Evolutionary conservation across 2,888 invertebrate genomes (phyloP), one percentile per base, ranked within the genome.

Genomic region (Diadegma fenestrale): DNA sequence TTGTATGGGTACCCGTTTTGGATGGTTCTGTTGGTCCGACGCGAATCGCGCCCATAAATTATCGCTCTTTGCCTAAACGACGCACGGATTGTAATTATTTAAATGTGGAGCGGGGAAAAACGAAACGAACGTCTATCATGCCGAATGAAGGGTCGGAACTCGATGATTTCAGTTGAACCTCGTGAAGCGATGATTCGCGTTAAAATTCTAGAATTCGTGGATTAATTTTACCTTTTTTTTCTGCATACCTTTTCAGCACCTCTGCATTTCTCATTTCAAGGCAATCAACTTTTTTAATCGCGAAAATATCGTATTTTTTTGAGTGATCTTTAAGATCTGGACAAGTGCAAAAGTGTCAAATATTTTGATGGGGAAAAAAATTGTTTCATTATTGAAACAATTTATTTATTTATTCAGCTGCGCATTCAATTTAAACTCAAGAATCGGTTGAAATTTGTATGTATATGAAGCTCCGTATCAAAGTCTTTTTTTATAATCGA

Each of bases 41-140:
- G 88, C 92, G 91, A 93, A 93, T 93, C 90, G 92, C 86, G 90
- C 87, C 93, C 93, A 93, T 93, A 93, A 93, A 93, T 93, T 93
- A 93, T 91, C 91, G 89, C 76, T 72, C 84, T 87, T 10, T 87
- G 90, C 89, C 90, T 90, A 91, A 92, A 90, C 91, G 92, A 90
- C 90, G 89, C 89, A 90, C 89, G 93, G 91, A 91, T 92, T 91
- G 92, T 93, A 93, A 93, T 93, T 93, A 93, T 93, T 93, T 93
- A 93, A 93, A 93, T 93, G 91, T 88, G 91, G 88, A 84, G 37
- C 80, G 71, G 64, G 77, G 80, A 79, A 81, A 85, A 82, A 79
- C 66, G 79, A 30, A 61, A 48, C 58, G 43, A 76, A 66, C 69
- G 77, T 51, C 68, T 80, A 45, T 78, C 80, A 75, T 80, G 71